Percentiles rank a stretch among this genome's conserved stretches.
Evolutionary conservation across 2,797 vertebrate species (phyloP).

Genomic region (Sebastes variabilis): DNA sequence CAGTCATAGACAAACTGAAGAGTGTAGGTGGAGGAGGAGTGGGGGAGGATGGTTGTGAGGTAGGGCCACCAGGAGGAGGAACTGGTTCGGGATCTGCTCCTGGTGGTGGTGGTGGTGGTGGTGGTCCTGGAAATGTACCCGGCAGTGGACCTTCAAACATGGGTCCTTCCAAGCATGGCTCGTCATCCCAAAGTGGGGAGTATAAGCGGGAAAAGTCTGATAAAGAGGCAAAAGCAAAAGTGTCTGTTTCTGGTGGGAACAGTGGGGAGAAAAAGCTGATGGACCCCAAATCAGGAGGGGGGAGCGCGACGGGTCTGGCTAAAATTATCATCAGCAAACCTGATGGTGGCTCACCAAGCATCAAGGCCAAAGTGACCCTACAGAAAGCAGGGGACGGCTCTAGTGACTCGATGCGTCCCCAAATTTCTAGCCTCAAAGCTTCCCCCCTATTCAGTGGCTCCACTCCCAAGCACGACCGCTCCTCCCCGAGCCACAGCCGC

Average conservation of each 20-base stretch:
- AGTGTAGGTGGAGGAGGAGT: slow-evolving; percentile 94
- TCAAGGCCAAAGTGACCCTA: slow-evolving; percentile 96
- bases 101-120: slow-evolving; percentile 75
- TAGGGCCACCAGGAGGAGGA: slow-evolving; percentile 83
- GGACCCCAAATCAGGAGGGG: slow-evolving; percentile 89
- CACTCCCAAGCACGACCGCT: slow-evolving; percentile 97
- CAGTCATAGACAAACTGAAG: slow-evolving; percentile 98
- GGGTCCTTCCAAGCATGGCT: slow-evolving; percentile 87
- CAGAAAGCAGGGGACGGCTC: slow-evolving; percentile 93
- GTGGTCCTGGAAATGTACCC: slow-evolving; percentile 79
- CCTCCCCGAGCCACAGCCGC: slow-evolving; percentile 97
- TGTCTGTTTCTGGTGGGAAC: slow-evolving; percentile 87
- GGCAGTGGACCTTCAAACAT: slow-evolving; percentile 77
- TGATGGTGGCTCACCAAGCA: slow-evolving; percentile 96
- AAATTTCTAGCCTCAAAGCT: slow-evolving; percentile 92
- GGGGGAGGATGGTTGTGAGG: slow-evolving; percentile 91
- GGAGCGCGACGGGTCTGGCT: slow-evolving; percentile 90
- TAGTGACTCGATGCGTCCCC: slow-evolving; percentile 90
- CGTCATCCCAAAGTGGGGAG: slow-evolving; percentile 88
- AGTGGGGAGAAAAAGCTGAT: slow-evolving; percentile 93
- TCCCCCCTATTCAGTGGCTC: slow-evolving; percentile 97
- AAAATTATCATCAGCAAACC: slow-evolving; percentile 99
- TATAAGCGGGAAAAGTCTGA: slow-evolving; percentile 96
- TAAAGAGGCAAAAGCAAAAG: slow-evolving; percentile 94
- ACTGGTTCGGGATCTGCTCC: slow-evolving; percentile 74